Evolutionary conservation across 2,888 invertebrate genomes (phyloP), one percentile per base, ranked within the genome.

Genomic region (Idaea biselata): DNA sequence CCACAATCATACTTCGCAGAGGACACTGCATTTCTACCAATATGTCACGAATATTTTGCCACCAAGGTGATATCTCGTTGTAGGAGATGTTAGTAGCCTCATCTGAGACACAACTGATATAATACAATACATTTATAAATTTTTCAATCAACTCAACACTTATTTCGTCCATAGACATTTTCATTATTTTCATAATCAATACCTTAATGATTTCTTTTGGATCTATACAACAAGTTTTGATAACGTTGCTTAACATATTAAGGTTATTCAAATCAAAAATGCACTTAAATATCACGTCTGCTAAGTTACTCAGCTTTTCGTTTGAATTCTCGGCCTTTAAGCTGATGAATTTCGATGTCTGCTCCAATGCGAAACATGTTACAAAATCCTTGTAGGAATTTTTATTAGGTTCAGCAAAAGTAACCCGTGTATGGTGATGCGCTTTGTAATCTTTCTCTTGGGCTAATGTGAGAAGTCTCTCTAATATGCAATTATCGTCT

Each of bases 1-100:
- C 97, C 16, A 97, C 96, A 61, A 97, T 95, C 81, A 97, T 93
- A 1, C 97, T 96, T 66, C 95, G 94, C 71, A 97, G 94, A 8
- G 97, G 96, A 79, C 96, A 95, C 0, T 94, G 89, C 73, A 96
- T 96, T 65, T 96, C 95, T 1, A 95, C 93, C 65, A 98, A 90
- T 64, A 95, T 89, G 69, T 95, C 95, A 32, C 97, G 93, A 58
- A 97, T 94, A 62, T 93, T 93, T 75, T 95, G 95, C 98, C 98
- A 98, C 96, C 97, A 98, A 0, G 93, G 89, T 0, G 96, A 97
- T 18, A 95, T 93, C 68, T 94, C 94, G 77, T 95, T 96, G 71
- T 96, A 95, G 62, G 94, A 94, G 18, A 94, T 94, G 31, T 92
- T 85, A 6, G 94, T 92, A 55, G 94, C 93, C 63, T 94, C 94